phyloP scores from a whole-genome alignment of 2,888 invertebrate genomes.

The Melinaea marsaeus region DNA sequence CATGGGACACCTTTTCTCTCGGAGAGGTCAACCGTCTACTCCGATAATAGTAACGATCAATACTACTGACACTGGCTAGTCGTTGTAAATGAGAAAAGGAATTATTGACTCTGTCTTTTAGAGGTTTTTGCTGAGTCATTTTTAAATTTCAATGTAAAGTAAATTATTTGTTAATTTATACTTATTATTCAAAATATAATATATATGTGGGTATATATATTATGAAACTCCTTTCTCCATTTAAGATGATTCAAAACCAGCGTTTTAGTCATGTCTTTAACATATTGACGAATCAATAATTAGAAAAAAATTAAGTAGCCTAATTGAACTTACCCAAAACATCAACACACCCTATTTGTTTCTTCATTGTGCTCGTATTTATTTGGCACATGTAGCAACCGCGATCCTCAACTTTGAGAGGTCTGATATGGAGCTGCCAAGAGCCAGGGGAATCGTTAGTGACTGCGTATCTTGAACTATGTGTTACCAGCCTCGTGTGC shows the following conservation, averaged over 20 bases:
- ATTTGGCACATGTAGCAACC: constrained; percentile 91
- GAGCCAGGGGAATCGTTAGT: constrained; percentile 83
- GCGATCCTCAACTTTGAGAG: constrained; percentile 84
- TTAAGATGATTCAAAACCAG: too few relatives aligned
- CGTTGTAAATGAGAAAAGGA: too few relatives aligned
- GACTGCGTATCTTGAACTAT: constrained; percentile 84
- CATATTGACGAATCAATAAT: neutral
- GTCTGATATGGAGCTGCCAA: constrained; percentile 86
- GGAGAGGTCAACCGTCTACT: neutral
- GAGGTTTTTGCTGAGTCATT: neutral
- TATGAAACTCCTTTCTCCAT: too few relatives aligned
- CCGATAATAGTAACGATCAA: constrained; percentile 4
- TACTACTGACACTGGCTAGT: neutral
- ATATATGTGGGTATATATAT: too few relatives aligned
- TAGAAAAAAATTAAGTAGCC: neutral
- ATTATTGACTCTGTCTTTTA: too few relatives aligned
- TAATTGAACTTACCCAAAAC: constrained; percentile 79
- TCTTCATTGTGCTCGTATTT: constrained; percentile 87
- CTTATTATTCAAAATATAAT: too few relatives aligned
- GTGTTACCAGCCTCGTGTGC: constrained; percentile 85
- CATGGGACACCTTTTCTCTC: neutral
- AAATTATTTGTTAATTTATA: too few relatives aligned
- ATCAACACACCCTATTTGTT: constrained; percentile 86
- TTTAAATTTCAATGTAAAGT: neutral
- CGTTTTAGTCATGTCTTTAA: neutral